A percentile compares a stretch with the other conserved stretches of the same genome.
Evolutionary conservation across 23 tunicate genomes (phyloP).

Genomic region (Phallusia fumigata): DNA sequence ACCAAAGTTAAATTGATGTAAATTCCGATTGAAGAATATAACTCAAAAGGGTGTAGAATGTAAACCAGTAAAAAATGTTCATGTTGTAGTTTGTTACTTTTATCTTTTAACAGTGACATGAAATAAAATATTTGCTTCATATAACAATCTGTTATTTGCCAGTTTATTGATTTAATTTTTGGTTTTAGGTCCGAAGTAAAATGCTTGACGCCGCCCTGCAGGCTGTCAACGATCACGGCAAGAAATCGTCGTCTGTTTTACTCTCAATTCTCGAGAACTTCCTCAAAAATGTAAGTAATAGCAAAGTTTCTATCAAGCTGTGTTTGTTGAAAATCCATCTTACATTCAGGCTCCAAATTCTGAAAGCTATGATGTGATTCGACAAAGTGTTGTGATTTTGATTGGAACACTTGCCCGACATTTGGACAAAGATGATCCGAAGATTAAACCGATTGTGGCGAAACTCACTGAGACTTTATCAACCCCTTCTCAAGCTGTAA

Average conservation of each 20-base stretch:
- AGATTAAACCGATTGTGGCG: slow-evolving; percentile 90
- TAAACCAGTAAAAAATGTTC: too few relatives aligned
- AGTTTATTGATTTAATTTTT: background rate
- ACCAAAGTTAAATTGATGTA: too few relatives aligned
- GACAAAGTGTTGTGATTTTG: slow-evolving; percentile 84
- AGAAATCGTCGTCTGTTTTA: slow-evolving; percentile 32
- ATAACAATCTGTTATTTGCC: background rate
- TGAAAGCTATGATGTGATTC: slow-evolving; percentile 59
- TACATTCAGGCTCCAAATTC: slow-evolving; percentile 85
- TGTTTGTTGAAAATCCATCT: too few relatives aligned
- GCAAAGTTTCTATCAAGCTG: too few relatives aligned
- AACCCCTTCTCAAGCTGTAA: slow-evolving; percentile 89
- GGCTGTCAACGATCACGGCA: slow-evolving; percentile 84
- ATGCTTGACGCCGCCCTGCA: slow-evolving; percentile 83
- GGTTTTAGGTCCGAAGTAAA: slow-evolving; percentile 59
- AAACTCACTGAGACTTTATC: slow-evolving; percentile 88
- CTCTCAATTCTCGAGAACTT: slow-evolving; percentile 57
- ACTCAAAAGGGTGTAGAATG: too few relatives aligned
- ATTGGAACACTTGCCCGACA: slow-evolving; percentile 93
- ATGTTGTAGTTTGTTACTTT: too few relatives aligned
- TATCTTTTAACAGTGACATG: too few relatives aligned
- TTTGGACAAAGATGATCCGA: slow-evolving; percentile 82
- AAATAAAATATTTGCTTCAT: background rate
- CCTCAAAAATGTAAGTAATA: slow-evolving; percentile 66
- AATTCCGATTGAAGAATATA: too few relatives aligned